Conservation (phyloP, 2,113 vertebrate genomes). For the Delphinus delphis region DNA sequence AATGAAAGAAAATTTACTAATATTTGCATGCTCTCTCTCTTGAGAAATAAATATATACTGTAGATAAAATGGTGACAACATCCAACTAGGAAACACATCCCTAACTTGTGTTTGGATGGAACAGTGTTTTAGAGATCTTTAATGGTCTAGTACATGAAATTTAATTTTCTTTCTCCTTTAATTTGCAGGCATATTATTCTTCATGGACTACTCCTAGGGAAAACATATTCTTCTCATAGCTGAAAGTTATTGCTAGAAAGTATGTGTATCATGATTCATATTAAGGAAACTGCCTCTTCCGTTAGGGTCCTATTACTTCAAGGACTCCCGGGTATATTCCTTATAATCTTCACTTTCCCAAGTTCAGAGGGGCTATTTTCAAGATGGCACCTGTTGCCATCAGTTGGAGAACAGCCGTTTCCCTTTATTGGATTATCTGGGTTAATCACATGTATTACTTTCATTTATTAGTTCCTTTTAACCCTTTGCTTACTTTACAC, state of each 20-base stretch:
- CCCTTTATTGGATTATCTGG: not conserved
- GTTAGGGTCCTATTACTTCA: not conserved
- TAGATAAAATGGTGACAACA: not conserved
- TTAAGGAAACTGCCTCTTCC: not conserved
- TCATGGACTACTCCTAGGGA: not conserved
- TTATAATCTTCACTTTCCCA: not conserved
- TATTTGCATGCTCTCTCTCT: not conserved
- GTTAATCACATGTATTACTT: not conserved
- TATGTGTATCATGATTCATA: not conserved
- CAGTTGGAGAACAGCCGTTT: not conserved
- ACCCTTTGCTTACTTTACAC: not conserved
- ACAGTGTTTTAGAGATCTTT: not conserved
- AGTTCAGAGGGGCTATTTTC: slow-evolving; percentile 4
- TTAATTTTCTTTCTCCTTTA: slow-evolving; percentile 33
- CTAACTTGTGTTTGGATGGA: not conserved
- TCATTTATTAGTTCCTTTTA: not conserved
- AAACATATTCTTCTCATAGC: not conserved
- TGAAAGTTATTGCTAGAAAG: not conserved
- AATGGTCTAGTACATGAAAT: not conserved
- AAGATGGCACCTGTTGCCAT: slow-evolving; percentile 22
- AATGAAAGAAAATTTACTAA: slow-evolving; percentile 20
- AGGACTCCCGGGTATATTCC: not conserved
- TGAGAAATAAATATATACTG: not conserved
- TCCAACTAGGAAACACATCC: not conserved
- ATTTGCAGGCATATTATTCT: not conserved